Evolutionary conservation across 2,888 invertebrate genomes (phyloP).

Genomic region (Drepanosiphum platanoidis): DNA sequence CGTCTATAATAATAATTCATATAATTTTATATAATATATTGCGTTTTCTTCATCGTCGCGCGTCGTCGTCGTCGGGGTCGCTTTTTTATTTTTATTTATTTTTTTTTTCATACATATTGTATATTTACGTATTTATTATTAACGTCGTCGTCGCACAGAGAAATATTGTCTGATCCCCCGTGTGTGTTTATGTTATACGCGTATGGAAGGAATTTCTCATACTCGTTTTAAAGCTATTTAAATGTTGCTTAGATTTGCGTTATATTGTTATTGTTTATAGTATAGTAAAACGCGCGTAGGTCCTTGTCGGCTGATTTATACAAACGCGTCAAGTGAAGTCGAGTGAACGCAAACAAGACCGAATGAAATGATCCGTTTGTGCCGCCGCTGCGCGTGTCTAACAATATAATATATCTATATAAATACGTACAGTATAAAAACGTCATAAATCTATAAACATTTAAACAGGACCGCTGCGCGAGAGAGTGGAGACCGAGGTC

Average conservation of each 20-base stretch:
- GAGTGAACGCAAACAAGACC: slow-evolving; percentile 29
- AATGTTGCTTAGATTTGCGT: slow-evolving; percentile 26
- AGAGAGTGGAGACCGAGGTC: neutral
- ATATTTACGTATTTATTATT: too few relatives aligned
- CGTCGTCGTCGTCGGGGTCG: too few relatives aligned
- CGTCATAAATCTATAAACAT: slow-evolving; percentile 1
- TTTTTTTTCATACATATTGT: too few relatives aligned
- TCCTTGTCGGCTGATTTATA: neutral
- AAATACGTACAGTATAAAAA: slow-evolving; percentile 16
- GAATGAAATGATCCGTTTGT: slow-evolving; percentile 26
- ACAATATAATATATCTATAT: neutral
- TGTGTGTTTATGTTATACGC: too few relatives aligned
- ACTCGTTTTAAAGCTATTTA: neutral
- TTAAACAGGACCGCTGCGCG: neutral
- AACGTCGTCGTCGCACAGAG: too few relatives aligned
- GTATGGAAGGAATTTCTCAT: too few relatives aligned
- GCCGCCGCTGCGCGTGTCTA: neutral
- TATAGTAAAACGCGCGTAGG: neutral
- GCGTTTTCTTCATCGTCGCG: too few relatives aligned
- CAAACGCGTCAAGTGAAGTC: neutral
- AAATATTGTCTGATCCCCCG: too few relatives aligned
- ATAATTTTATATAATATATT: too few relatives aligned
- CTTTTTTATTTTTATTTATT: too few relatives aligned
- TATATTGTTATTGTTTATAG: slow-evolving; percentile 5
- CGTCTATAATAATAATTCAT: too few relatives aligned